Evolutionary conservation across 1,140 invertebrate genomes (phyloP), one percentile per base, ranked within the genome.

Genomic region (Papilio aristodemus): DNA sequence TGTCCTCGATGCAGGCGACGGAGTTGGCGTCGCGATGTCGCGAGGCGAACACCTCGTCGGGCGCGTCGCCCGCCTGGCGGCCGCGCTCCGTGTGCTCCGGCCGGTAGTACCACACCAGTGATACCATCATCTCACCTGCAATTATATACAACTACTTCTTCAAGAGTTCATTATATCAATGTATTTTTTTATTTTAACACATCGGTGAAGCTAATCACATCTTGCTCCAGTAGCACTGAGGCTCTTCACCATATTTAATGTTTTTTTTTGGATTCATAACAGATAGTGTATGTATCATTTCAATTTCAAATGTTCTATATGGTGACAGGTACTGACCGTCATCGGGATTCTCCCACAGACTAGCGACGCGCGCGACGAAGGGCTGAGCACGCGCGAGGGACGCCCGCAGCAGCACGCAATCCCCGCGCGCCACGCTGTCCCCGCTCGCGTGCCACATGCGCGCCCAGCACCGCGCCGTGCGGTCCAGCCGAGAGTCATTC

Each of bases 1-100:
- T 98, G 92, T 99, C 98, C 89, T 99, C 98, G 78, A 99, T 99
- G 88, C 98, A 99, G 62, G 98, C 98, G 25, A 99, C 98, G 81
- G 97, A 98, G 89, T 98, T 98, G 69, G 95, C 96, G 91, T 99
- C 98, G 62, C 96, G 94, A 92, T 99, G 98, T 67, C 97, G 95
- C 1, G 97, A 99, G 25, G 98, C 98, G 92, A 98, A 99, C 50
- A 99, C 95, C 92, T 99, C 98, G 81, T 98, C 97, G 4, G 95
- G 94, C 78, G 95, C 94, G 89, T 98, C 96, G 19, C 94, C 93
- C 19, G 94, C 92, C 73, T 94, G 93, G n/a, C 97, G 93, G 1
- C 97, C 97, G 79, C 95, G 94, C 77, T 99, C 97, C 0, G 97
- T 98, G 90, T 99, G 98, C 91, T 99, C 98, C 0, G 98, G 98